Conservation (phyloP, 2,888 invertebrate species). For the Drosophila peninsularis region DNA sequence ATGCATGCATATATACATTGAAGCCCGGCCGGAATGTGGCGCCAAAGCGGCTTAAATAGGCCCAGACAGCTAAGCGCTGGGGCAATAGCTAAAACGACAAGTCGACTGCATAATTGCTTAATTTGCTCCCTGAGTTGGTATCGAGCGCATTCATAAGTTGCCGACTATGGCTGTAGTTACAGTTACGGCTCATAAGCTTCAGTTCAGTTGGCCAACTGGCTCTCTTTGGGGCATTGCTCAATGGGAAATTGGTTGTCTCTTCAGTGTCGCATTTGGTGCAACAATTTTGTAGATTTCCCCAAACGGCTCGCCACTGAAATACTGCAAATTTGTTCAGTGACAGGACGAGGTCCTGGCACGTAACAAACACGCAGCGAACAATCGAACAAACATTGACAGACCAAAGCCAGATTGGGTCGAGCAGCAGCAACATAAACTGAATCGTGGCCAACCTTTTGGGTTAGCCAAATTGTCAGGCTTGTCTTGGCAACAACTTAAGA, state of each 20-base stretch:
- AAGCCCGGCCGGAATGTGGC: slow-evolving; percentile 23
- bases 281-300: slow-evolving; percentile 75
- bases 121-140: slow-evolving; percentile 54
- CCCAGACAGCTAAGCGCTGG: slow-evolving; percentile 26
- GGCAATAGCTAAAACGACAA: slow-evolving; percentile 60
- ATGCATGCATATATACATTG: slow-evolving; percentile 1
- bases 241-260: slow-evolving; percentile 60
- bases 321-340: slow-evolving; percentile 74
- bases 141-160: slow-evolving; percentile 46
- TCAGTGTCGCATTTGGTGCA: slow-evolving; percentile 66
- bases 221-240: slow-evolving; percentile 30
- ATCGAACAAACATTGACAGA: slow-evolving; percentile 64
- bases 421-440: slow-evolving; percentile 17
- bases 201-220: slow-evolving; percentile 5
- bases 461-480: slow-evolving; percentile 47
- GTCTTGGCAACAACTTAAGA: slow-evolving; percentile 63
- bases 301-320: slow-evolving; percentile 51
- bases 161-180: slow-evolving; percentile 16
- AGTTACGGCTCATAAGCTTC: slow-evolving; percentile 20
- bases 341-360: slow-evolving; percentile 66
- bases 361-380: slow-evolving; percentile 58
- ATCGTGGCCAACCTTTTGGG: slow-evolving; percentile 34
- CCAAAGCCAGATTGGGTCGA: slow-evolving; percentile 62
- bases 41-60: slow-evolving; percentile 60
- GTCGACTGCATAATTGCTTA: slow-evolving; percentile 79